A percentile compares a stretch with the other conserved stretches of the same genome.
Evolutionary conservation across 2,888 invertebrate species (phyloP).

Genomic region (Eupeodes luniger): DNA sequence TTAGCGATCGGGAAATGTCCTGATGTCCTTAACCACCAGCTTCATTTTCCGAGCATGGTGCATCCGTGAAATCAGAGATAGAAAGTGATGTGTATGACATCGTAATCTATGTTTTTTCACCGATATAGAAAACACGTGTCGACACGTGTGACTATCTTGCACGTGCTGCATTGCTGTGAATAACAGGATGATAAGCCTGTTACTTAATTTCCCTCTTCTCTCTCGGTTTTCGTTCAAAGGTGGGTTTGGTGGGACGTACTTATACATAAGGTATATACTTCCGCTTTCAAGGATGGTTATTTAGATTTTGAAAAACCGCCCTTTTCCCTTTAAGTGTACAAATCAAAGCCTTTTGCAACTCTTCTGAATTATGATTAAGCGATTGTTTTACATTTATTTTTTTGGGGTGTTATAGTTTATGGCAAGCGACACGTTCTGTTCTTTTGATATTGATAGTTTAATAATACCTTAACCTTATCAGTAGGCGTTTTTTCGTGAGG

Average conservation of each 20-base stretch:
- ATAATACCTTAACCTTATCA: constrained; percentile 12
- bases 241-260: constrained; percentile 21
- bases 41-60: constrained; percentile 28
- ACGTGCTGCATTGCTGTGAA: constrained; percentile 77
- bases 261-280: not conserved
- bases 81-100: constrained; percentile 77
- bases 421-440: constrained; percentile 17
- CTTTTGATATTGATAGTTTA: constrained; percentile 63
- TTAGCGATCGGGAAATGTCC: constrained; percentile 39
- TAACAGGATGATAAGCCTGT: constrained; percentile 77
- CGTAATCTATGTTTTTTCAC: constrained; percentile 77
- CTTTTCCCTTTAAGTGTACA: constrained; percentile 52
- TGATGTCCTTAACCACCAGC: constrained; percentile 31
- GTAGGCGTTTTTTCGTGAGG: not conserved
- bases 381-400: constrained; percentile 56
- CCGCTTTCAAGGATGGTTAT: constrained; percentile 36
- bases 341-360: constrained; percentile 58
- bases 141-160: constrained; percentile 77
- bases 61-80: constrained; percentile 73
- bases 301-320: constrained; percentile 27
- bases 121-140: constrained; percentile 76
- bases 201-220: constrained; percentile 47
- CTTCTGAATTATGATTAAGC: constrained; percentile 60
- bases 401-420: constrained; percentile 43
- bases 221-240: constrained; percentile 9